phyloP scores from a whole-genome alignment of 1,140 invertebrate genomes.

The Micrasema minimum region DNA sequence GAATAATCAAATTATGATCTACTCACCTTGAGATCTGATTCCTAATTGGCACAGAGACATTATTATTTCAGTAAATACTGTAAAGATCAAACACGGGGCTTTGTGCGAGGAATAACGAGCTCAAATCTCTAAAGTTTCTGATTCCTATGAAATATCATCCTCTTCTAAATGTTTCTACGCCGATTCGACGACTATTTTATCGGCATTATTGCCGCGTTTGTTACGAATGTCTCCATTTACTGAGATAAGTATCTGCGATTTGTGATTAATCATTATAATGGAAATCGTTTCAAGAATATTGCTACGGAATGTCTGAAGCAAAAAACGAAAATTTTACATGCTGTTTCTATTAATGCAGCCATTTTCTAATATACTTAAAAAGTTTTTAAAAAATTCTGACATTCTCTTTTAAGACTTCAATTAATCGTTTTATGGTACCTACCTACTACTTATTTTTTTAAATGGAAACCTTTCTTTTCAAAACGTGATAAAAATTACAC shows the following conservation, averaged over 20 bases:
- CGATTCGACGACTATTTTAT: conserved; percentile 3
- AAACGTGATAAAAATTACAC: too few relatives aligned
- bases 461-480: too few relatives aligned
- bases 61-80: too few relatives aligned
- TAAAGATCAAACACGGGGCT: too few relatives aligned
- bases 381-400: neutral
- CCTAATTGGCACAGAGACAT: too few relatives aligned
- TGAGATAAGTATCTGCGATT: conserved; percentile 23
- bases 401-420: too few relatives aligned
- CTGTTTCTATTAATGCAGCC: neutral
- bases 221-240: conserved; percentile 11
- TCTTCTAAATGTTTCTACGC: neutral
- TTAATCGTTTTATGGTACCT: neutral
- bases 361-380: neutral
- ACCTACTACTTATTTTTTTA: too few relatives aligned
- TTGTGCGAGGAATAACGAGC: too few relatives aligned
- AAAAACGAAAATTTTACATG: neutral
- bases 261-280: conserved; percentile 27
- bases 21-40: too few relatives aligned
- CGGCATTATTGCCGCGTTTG: conserved; percentile 6
- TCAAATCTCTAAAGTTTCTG: too few relatives aligned
- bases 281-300: conserved; percentile 17
- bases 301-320: conserved; percentile 7
- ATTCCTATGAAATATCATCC: too few relatives aligned
- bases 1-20: too few relatives aligned